These are phyloP conservation scores for Telenomus remus DNA, from an alignment of 1,140 invertebrate genomes.

Conservation along the genomic window DNA sequence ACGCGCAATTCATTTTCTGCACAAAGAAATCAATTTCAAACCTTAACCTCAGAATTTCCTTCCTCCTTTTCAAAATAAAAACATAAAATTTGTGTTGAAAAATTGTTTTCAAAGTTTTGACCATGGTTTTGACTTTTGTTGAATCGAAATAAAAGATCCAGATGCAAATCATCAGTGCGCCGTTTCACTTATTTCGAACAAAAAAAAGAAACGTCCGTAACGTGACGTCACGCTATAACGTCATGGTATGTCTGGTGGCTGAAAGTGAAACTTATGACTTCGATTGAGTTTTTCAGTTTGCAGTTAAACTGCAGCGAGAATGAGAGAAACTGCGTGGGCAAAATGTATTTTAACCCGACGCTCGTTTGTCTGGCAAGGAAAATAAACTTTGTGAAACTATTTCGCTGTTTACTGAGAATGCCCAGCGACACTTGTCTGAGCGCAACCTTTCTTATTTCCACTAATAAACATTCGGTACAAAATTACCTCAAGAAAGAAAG, in stretches of 20 bases:
- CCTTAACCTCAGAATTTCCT: slow-evolving; percentile 1
- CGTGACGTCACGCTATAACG: slow-evolving; percentile 29
- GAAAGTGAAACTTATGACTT: slow-evolving; percentile 46
- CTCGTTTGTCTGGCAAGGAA: slow-evolving; percentile 7
- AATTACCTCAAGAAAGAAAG: too few relatives aligned
- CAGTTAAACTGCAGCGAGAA: neutral
- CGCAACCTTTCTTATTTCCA: neutral
- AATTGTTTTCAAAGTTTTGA: too few relatives aligned
- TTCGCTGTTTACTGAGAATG: slow-evolving; percentile 11
- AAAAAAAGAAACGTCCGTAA: slow-evolving; percentile 6
- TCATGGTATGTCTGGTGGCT: slow-evolving; percentile 25
- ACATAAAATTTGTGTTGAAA: too few relatives aligned
- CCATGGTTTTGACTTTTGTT: too few relatives aligned
- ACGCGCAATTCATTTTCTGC: slow-evolving; percentile 20
- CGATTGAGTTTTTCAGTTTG: slow-evolving; percentile 34
- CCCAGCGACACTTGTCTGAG: slow-evolving; percentile 8
- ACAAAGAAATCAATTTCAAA: slow-evolving; percentile 19
- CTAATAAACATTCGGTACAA: neutral
- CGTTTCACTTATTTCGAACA: slow-evolving; percentile 32
- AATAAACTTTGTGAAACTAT: slow-evolving; percentile 17
- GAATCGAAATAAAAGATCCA: too few relatives aligned
- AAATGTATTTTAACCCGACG: slow-evolving; percentile 39
- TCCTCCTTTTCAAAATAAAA: too few relatives aligned
- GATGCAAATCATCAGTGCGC: neutral
- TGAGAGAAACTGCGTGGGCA: slow-evolving; percentile 23